Base-by-base conservation (phyloP, 2,888 invertebrate genomes). In the Girardia tigrina region DNA sequence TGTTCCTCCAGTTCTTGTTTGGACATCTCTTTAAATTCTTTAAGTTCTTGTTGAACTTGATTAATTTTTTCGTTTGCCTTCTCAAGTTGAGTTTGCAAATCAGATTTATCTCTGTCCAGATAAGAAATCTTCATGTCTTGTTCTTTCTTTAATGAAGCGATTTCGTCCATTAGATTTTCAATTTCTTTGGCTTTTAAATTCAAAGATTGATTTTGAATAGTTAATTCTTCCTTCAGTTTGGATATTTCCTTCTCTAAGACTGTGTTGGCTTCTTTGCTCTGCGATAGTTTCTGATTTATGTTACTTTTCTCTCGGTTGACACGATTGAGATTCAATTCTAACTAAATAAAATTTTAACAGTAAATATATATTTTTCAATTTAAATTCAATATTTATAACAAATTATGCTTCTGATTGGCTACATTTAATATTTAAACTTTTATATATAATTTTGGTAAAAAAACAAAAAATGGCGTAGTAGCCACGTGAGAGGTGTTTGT, bases 221-320 rank as follows among this genome's bases (percentile, higher is more conserved):
- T 56, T n/a, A 56, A 20, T 56, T 56, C 56, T 56, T 56, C 56
- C 23, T 56, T 56, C 56, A 56, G n/a, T 56, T 56, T 56, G 6
- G n/a, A 56, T 56, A 56, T 56, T 23, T 56, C 56, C 23, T 56
- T 23, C 23, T 56, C 56, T n/a, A 56, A 23, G 6, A 12, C 2
- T 2, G n/a, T 2, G 23, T 56, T 56, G n/a, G n/a, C 20, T 56
- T 56, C 56, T 56, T 56, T 56, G 8, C 20, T 20, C n/a, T 56
- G 56, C n/a, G 4, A 16, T 20, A 12, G 4, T n/a, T 16, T 56
- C 23, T 56, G 56, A n/a, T 56, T 56, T 16, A 56, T 16, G n/a
- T 8, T 20, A 16, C 23, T 56, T 56, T 56, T 56, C 56, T 56
- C 56, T 56, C 56, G 4, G 8, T 8, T 16, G 4, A 23, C 56